A percentile compares a stretch with the other conserved stretches of the same genome.
phyloP scores from a whole-genome alignment of 2,113 vertebrate genomes.

The Cyphomyrus plagiostoma region DNA sequence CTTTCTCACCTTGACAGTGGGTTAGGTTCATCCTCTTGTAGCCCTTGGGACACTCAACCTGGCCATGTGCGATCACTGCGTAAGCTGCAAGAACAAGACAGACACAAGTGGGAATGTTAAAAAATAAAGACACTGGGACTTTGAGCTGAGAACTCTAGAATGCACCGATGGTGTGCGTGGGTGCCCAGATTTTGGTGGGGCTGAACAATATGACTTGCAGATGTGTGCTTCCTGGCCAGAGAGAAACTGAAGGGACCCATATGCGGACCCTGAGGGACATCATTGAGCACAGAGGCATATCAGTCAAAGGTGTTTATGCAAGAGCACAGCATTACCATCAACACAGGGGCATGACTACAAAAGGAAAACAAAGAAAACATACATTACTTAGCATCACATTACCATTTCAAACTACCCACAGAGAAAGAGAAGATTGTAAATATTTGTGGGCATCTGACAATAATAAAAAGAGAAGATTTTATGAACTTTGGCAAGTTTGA shows the following conservation, averaged over 20 bases:
- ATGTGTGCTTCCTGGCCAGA: slow-evolving; percentile 45
- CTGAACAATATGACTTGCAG: slow-evolving; percentile 49
- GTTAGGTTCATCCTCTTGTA: slow-evolving; percentile 81
- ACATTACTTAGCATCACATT: slow-evolving; percentile 26
- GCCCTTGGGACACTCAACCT: slow-evolving; percentile 81
- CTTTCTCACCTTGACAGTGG: slow-evolving; percentile 85
- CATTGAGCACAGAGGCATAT: slow-evolving; percentile 38
- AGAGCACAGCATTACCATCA: slow-evolving; percentile 42
- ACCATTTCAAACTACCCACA: neutral
- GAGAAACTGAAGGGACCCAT: slow-evolving; percentile 41
- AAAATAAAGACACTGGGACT: slow-evolving; percentile 14
- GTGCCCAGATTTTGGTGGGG: slow-evolving; percentile 21
- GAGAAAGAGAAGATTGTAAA: slow-evolving; percentile 6
- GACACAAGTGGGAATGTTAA: slow-evolving; percentile 28
- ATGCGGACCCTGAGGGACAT: slow-evolving; percentile 39
- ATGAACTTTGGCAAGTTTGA: neutral
- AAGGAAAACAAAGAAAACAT: slow-evolving; percentile 39
- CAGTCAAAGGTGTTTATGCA: slow-evolving; percentile 44
- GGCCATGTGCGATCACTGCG: slow-evolving; percentile 77
- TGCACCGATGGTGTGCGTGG: slow-evolving; percentile 27
- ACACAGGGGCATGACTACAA: slow-evolving; percentile 31
- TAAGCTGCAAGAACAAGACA: slow-evolving; percentile 57
- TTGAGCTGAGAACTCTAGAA: neutral
- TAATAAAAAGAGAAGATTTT: neutral
- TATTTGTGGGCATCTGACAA: slow-evolving; percentile 10